phyloP scores from a whole-genome alignment of 2,797 vertebrate species.

The Pseudochromis fuscus region DNA sequence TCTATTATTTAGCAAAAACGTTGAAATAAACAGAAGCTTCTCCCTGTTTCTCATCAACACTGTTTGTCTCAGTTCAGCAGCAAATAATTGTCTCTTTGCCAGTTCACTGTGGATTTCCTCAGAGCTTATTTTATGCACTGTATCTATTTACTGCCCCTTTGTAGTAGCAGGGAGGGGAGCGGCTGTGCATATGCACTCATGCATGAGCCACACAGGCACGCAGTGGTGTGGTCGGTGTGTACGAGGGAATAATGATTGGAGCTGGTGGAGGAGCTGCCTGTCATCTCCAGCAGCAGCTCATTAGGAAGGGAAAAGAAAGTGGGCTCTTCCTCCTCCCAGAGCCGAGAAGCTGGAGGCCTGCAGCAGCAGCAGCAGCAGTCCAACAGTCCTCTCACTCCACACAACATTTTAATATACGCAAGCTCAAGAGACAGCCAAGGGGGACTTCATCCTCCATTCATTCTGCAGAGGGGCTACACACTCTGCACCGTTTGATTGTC shows the following conservation, averaged over 20 bases:
- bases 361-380: slow-evolving; percentile 21
- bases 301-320: slow-evolving; percentile 48
- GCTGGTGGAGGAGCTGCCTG: slow-evolving; percentile 49
- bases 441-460: not conserved
- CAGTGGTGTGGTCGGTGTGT: slow-evolving; percentile 15
- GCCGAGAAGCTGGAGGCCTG: slow-evolving; percentile 27
- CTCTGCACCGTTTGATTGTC: not conserved
- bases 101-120: slow-evolving; percentile 42
- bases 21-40: slow-evolving; percentile 34
- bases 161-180: slow-evolving; percentile 4
- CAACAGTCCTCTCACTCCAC: slow-evolving; percentile 11
- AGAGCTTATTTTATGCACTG: slow-evolving; percentile 40
- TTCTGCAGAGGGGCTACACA: not conserved
- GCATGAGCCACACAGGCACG: slow-evolving; percentile 23
- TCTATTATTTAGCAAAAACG: slow-evolving; percentile 39
- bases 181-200: slow-evolving; percentile 22
- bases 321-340: slow-evolving; percentile 39
- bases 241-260: slow-evolving; percentile 54
- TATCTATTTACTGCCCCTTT: slow-evolving; percentile 55
- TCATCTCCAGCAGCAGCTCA: slow-evolving; percentile 65
- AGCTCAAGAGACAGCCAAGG: slow-evolving; percentile 28
- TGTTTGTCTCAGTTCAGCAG: slow-evolving; percentile 31
- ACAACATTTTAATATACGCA: slow-evolving; percentile 28
- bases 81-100: slow-evolving; percentile 43
- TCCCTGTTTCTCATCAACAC: slow-evolving; percentile 40